Evolutionary conservation across 2,113 vertebrate species (phyloP), one percentile per base, ranked within the genome.

Genomic region (Pedetes capensis): DNA sequence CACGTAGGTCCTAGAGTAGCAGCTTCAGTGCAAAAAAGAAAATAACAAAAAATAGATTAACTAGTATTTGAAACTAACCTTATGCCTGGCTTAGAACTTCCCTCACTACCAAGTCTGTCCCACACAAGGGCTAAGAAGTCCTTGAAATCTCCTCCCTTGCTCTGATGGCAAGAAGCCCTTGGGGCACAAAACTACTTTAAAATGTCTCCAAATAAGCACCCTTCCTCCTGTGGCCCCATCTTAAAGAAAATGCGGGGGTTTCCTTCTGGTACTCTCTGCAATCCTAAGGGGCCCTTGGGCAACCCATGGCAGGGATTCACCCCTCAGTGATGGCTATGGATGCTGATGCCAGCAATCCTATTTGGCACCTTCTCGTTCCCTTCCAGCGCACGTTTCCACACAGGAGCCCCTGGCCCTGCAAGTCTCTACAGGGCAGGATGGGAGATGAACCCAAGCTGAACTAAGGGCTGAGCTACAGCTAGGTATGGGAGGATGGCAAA

Each of bases 1-100:
- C 98, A 98, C 97, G 18, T 97, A 98, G 98, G 98, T 98, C 98
- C 98, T 98, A 98, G 94, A 97, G 98, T 96, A 98, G 98, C 98
- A 98, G 98, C 98, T 98, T 98, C 98, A 98, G 98, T 98, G 98
- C 98, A 98, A 98, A 98, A 96, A 89, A 86, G 55, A 95, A 71
- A 95, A 89, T 47, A 76, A 95, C 93, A 32, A 94, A 96, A 97
- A 97, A 96, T 37, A 97, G 72, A 92, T 92, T 96, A 96, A 91
- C 98, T 97, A 97, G 87, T 96, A 91, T 78, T 75, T 90, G 95
- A 95, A 98, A 97, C 91, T 96, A 97, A 78, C 85, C 94, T 96
- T 94, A 96, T 91, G 97, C 96, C 97, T 98, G 98, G 97, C 96
- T 98, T 98, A 96, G 97, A 98, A 91, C 95, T 90, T 95, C 82